Evolutionary conservation across 1,140 invertebrate genomes (phyloP).

Genomic region (Meloidogyne floridensis): DNA sequence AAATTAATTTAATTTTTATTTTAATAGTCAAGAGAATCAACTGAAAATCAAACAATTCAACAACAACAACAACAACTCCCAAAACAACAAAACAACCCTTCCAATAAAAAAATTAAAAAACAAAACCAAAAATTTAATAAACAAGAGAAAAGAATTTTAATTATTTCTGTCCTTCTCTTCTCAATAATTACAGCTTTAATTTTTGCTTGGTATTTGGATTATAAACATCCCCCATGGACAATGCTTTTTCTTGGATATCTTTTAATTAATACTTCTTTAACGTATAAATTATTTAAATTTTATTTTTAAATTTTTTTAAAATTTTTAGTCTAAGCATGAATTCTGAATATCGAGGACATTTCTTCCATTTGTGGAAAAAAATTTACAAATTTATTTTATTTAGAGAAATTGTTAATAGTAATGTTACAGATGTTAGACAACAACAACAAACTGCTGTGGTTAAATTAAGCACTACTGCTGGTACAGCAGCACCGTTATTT

Average conservation of each 20-base stretch:
- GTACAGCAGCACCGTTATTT: neutral
- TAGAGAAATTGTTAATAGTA: neutral
- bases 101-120: too few relatives aligned
- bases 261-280: conserved; percentile 15
- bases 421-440: neutral
- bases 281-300: neutral
- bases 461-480: neutral
- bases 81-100: too few relatives aligned
- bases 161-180: conserved; percentile 21
- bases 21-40: too few relatives aligned
- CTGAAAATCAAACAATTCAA: too few relatives aligned
- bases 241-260: conserved; percentile 24
- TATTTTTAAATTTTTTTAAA: neutral
- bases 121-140: too few relatives aligned
- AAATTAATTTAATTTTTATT: too few relatives aligned
- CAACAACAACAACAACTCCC: too few relatives aligned
- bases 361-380: conserved; percentile 7
- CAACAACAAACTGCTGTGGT: neutral
- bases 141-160: too few relatives aligned
- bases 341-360: conserved; percentile 23
- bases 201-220: conserved; percentile 26
- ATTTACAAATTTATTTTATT: neutral
- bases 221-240: conserved; percentile 23
- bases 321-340: conserved; percentile 22
- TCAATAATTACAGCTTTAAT: conserved; percentile 29